These are phyloP conservation scores for Drosophila truncata DNA, from an alignment of 1,140 invertebrate genomes.

Conservation along the genomic window DNA sequence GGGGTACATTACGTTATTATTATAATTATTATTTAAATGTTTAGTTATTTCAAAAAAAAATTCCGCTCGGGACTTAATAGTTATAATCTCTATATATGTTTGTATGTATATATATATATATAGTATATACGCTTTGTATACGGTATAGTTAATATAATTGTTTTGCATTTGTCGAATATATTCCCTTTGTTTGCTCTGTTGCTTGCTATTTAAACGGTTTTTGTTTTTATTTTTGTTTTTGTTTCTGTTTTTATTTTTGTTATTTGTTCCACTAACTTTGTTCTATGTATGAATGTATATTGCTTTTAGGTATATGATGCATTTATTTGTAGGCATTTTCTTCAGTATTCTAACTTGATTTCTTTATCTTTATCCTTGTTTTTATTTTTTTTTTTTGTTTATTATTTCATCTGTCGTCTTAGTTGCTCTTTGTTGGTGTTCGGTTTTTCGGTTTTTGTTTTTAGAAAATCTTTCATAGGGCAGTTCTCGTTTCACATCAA, in stretches of 20 bases:
- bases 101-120: constrained; percentile 60
- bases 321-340: constrained; percentile 50
- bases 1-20: constrained; percentile 33
- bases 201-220: constrained; percentile 41
- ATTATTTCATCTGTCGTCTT: constrained; percentile 14
- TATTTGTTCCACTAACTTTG: constrained; percentile 64
- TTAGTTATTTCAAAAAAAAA: constrained; percentile 68
- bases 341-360: constrained; percentile 31
- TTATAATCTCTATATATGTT: constrained; percentile 37
- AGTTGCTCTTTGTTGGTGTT: constrained; percentile 32
- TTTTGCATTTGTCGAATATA: constrained; percentile 56
- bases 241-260: constrained; percentile 23
- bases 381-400: constrained; percentile 4
- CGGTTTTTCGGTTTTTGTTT: constrained; percentile 5
- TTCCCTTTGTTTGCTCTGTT: constrained; percentile 41
- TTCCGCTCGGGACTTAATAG: constrained; percentile 48
- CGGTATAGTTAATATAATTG: constrained; percentile 65
- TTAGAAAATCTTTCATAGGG: constrained; percentile 76
- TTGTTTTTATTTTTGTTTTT: constrained; percentile 28
- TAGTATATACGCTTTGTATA: constrained; percentile 69
- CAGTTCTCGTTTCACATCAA: constrained; percentile 77
- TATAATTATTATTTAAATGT: constrained; percentile 39
- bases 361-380: constrained; percentile 3
- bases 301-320: constrained; percentile 59
- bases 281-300: constrained; percentile 62